These are phyloP conservation scores for Drosophila lacertosa DNA, from an alignment of 1,140 invertebrate species.

Conservation along the genomic window DNA sequence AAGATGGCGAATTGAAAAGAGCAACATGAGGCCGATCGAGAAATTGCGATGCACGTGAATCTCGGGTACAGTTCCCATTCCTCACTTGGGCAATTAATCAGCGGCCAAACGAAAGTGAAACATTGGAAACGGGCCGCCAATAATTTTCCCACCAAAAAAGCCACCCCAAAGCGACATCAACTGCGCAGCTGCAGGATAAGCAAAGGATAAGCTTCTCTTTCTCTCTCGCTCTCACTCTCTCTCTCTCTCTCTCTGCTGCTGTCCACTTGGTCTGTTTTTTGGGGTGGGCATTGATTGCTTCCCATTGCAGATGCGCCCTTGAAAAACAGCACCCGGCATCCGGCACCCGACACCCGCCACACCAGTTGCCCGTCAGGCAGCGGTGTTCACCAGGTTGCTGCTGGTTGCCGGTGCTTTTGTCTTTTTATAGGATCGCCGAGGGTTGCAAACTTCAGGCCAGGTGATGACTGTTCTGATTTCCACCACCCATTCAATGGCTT, in stretches of 20 bases:
- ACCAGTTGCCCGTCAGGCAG: conserved; percentile 36
- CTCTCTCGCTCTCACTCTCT: not conserved
- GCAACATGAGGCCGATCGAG: conserved; percentile 58
- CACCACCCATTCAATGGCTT: conserved; percentile 36
- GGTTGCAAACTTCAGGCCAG: conserved; percentile 63
- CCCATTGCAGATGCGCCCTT: conserved; percentile 55
- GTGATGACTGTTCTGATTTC: conserved; percentile 54
- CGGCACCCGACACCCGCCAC: conserved; percentile 7
- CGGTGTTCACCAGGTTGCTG: conserved; percentile 27
- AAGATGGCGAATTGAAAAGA: conserved; percentile 45
- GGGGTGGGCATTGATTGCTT: conserved; percentile 44
- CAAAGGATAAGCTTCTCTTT: conserved; percentile 8
- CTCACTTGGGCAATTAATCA: conserved; percentile 55
- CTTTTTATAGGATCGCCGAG: conserved; percentile 43
- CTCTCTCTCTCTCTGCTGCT: conserved; percentile 23
- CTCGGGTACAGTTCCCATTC: conserved; percentile 57
- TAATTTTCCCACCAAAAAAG: conserved; percentile 67
- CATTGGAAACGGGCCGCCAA: conserved; percentile 13
- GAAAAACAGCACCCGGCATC: conserved; percentile 44
- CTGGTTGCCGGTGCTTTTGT: conserved; percentile 71
- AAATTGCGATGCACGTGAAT: conserved; percentile 53
- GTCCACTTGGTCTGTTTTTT: conserved; percentile 34
- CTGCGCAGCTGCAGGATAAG: conserved; percentile 70
- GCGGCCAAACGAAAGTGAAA: conserved; percentile 31
- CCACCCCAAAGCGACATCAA: conserved; percentile 58